phyloP scores from a whole-genome alignment of 2,113 vertebrate genomes.

The Cardinalis cardinalis region DNA sequence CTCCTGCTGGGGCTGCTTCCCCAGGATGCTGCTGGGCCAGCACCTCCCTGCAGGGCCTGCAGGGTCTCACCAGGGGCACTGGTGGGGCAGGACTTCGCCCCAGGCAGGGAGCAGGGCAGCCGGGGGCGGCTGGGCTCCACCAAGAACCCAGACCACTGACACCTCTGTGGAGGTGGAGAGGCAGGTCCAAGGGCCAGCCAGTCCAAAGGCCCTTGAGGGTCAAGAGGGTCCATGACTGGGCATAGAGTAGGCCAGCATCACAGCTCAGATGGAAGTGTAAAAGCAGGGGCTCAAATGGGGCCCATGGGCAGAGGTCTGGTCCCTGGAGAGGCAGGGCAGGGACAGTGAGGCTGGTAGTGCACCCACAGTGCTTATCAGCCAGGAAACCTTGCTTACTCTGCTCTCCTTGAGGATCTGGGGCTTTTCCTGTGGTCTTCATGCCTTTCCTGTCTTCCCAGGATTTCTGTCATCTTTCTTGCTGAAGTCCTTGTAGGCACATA shows the following conservation, averaged over 20 bases:
- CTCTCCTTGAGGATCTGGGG: neutral
- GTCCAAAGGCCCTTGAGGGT: neutral
- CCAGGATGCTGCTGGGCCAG: neutral
- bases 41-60: neutral
- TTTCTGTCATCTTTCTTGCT: neutral
- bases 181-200: neutral
- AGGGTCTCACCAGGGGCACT: rapidly evolving
- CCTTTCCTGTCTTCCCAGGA: neutral
- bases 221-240: neutral
- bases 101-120: neutral
- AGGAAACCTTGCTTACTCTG: neutral
- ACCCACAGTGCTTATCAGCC: neutral
- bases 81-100: neutral
- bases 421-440: neutral
- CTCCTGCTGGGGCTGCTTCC: neutral
- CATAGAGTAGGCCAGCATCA: neutral
- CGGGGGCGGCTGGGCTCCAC: neutral
- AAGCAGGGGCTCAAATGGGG: neutral
- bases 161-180: neutral
- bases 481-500: neutral
- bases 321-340: neutral
- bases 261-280: neutral
- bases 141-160: neutral
- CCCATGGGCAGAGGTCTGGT: neutral
- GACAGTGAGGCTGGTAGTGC: neutral